These are phyloP conservation scores for Silurus asotus DNA, from an alignment of 2,113 vertebrate species.

Conservation along the genomic window DNA sequence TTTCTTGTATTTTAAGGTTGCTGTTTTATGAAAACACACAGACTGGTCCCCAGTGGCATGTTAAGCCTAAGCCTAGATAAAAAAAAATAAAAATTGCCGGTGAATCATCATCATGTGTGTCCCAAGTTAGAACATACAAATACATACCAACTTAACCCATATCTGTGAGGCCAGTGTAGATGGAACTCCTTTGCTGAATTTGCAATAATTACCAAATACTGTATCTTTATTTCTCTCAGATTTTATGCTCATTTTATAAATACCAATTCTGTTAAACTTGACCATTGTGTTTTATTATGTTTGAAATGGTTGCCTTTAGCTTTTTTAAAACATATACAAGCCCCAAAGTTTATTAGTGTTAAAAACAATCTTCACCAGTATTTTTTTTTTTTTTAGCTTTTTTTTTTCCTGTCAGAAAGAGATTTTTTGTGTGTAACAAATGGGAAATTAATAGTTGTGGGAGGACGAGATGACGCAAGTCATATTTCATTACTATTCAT, in stretches of 20 bases:
- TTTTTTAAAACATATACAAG: conserved; percentile 16
- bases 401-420: background rate
- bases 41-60: background rate
- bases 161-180: background rate
- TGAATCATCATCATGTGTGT: background rate
- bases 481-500: background rate
- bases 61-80: background rate
- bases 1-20: background rate
- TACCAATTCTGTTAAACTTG: conserved; percentile 53
- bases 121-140: background rate
- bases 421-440: background rate
- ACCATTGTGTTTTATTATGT: conserved; percentile 14
- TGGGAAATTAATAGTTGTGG: background rate
- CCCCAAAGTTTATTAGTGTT: background rate
- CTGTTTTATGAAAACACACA: background rate
- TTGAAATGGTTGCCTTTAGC: conserved; percentile 39
- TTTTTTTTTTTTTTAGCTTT: background rate
- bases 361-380: background rate
- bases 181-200: conserved; percentile 30
- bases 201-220: conserved; percentile 40
- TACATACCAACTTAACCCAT: background rate
- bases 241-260: conserved; percentile 41
- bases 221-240: conserved; percentile 16
- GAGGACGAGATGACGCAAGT: background rate
- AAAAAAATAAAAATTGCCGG: background rate